phyloP scores from a whole-genome alignment of 2,113 vertebrate species.

The human (Homo sapiens) region DNA sequence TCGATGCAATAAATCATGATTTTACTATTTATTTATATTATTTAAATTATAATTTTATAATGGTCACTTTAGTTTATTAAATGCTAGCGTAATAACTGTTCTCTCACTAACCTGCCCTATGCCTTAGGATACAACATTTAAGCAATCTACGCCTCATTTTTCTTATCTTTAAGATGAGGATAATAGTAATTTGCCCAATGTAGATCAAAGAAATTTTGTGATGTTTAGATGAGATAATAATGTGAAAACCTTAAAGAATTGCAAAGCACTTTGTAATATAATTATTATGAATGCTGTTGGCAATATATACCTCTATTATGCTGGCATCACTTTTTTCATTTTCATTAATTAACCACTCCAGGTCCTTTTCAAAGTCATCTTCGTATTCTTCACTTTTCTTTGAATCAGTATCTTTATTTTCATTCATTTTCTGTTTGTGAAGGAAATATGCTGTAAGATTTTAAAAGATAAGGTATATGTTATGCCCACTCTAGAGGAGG shows the following conservation, averaged over 20 bases:
- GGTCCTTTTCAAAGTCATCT: constrained; percentile 97
- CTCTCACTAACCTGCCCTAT: not conserved
- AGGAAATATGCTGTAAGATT: constrained; percentile 69
- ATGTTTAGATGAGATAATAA: not conserved
- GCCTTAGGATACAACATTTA: not conserved
- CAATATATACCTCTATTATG: constrained; percentile 74
- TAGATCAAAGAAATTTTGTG: not conserved
- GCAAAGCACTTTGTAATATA: not conserved
- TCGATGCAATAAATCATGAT: not conserved
- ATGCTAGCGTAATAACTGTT: not conserved
- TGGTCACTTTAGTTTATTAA: constrained; percentile 30
- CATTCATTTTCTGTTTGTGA: constrained; percentile 79
- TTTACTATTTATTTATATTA: not conserved
- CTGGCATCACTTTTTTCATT: constrained; percentile 80
- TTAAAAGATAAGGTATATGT: not conserved
- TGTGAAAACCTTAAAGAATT: not conserved
- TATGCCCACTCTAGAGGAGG: not conserved
- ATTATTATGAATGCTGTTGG: not conserved
- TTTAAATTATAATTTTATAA: not conserved
- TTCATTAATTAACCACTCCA: constrained; percentile 91
- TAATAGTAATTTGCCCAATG: not conserved
- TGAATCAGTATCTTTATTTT: constrained; percentile 84
- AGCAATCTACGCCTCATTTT: not conserved
- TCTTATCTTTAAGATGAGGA: not conserved
- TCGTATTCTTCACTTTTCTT: constrained; percentile 90